Percentiles rank a stretch among this genome's conserved stretches.
Conservation (phyloP, 2,113 vertebrate genomes). For the Brachyhypopomus occidentalis region DNA sequence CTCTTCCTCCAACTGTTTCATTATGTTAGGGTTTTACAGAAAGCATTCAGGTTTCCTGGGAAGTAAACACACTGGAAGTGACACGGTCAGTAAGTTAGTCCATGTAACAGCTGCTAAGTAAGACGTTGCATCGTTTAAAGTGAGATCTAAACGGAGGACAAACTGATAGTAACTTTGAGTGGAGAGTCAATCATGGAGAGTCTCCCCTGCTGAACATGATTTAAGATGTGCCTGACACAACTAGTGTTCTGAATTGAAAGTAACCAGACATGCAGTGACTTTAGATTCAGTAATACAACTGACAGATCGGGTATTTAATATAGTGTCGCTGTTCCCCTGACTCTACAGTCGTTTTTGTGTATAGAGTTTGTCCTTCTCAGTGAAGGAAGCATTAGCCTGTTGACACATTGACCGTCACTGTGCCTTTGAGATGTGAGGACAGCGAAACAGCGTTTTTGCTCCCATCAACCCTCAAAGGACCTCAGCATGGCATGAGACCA, state of each 20-base stretch:
- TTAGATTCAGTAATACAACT: no score
- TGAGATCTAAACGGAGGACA: no score
- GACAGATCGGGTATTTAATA: no score
- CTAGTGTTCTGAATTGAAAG: no score
- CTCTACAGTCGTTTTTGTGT: no score
- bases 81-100: not conserved
- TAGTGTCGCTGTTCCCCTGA: no score
- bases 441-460: slow-evolving; percentile 34
- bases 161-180: no score
- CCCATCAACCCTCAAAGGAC: slow-evolving; percentile 28
- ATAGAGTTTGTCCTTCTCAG: no score
- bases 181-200: no score
- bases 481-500: slow-evolving; percentile 37
- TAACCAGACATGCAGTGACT: no score
- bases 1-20: slow-evolving; percentile 32
- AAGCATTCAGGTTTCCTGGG: not conserved
- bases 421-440: slow-evolving; percentile 27
- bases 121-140: not conserved
- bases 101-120: not conserved
- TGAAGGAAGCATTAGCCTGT: slow-evolving; percentile 5
- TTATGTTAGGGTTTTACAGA: slow-evolving; percentile 25
- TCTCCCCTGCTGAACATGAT: no score
- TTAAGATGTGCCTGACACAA: no score
- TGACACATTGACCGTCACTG: not conserved
- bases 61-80: not conserved